Base-by-base conservation (phyloP, 2,113 vertebrate genomes). In the Blennius ocellaris region DNA sequence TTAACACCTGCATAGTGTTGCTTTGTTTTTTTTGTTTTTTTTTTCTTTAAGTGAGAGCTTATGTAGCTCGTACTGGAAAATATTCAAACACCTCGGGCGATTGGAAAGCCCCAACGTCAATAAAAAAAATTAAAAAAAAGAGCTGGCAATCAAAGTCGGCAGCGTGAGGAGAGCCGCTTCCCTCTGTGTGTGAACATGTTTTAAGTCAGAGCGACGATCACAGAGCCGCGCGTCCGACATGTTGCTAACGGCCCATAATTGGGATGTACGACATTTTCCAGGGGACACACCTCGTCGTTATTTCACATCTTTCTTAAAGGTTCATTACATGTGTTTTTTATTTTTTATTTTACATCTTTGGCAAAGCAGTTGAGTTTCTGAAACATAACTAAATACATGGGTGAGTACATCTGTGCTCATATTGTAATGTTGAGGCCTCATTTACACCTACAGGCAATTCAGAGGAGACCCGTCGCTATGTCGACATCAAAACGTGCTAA, bases 11-110 rank as follows among this genome's bases (percentile, higher is more conserved):
- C 39, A 21, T 8, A 10, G 21, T 30, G 21, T 30, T 30, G 21
- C 21, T 30, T 48, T 48, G 1, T 47, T 47, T 43, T 7, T 43
- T 41, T 6, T 47, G 8, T 1, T 47, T 12, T 12, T 48, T 57
- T n/a, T 37, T 45, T 45, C 65, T 76, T 53, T 83, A 87, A 69
- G 73, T 64, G 41, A 30, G 47, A 83, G 56, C 79, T 89, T 71
- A 75, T 54, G 63, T 66, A 72, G 67, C 59, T 84, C 4, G 30
- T 12, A 45, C 53, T 80, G 72, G 79, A 85, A 91, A 87, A 45
- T 83, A 72, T 87, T 87, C 53, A 43, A 66, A 47, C 64, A 21
- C 78, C 56, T 79, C 21, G 15, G 75, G 80, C 73, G 5, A 59
- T 36, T 84, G 74, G 83, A 85, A 81, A 79, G 81, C 54, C 67